These are phyloP conservation scores for Clistopyga incitator DNA, from an alignment of 2,888 invertebrate species.

Conservation along the genomic window DNA sequence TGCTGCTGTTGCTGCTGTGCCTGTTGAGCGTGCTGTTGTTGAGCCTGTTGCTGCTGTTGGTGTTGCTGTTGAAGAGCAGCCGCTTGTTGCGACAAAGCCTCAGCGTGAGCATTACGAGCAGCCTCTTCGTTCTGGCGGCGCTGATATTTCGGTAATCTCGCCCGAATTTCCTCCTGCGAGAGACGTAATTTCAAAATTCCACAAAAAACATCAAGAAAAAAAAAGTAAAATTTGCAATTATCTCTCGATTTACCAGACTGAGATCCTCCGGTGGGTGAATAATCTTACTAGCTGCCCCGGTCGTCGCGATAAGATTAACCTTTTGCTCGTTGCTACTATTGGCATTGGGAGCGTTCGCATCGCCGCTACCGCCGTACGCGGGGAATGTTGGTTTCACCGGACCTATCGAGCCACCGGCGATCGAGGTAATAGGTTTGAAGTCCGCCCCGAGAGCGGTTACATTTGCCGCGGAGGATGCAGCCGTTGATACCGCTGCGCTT, in stretches of 20 bases:
- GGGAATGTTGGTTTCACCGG: constrained; percentile 91
- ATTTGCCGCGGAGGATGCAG: constrained; percentile 85
- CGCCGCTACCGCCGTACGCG: constrained; percentile 87
- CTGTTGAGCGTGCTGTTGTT: constrained; percentile 75
- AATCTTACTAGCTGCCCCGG: constrained; percentile 94
- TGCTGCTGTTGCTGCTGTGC: constrained; percentile 78
- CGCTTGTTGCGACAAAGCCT: constrained; percentile 72
- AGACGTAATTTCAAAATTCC: background rate
- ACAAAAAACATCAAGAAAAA: no score
- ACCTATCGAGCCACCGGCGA: constrained; percentile 83
- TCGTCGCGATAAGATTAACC: constrained; percentile 89
- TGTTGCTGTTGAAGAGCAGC: constrained; percentile 75
- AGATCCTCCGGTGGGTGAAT: constrained; percentile 97
- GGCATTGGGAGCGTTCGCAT: constrained; percentile 79
- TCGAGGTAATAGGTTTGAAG: constrained; percentile 86
- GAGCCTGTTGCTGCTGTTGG: constrained; percentile 77
- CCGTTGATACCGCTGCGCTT: constrained; percentile 87
- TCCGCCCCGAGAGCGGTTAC: constrained; percentile 87
- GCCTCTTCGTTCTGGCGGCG: constrained; percentile 84
- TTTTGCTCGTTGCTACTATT: constrained; percentile 85
- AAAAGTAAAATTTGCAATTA: background rate
- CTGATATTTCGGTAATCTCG: constrained; percentile 89
- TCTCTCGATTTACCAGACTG: constrained; percentile 86
- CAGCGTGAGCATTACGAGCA: constrained; percentile 77
- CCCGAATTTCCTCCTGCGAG: constrained; percentile 90